phyloP scores from a whole-genome alignment of 2,888 invertebrate species.

The Sinohyriopsis cumingii region DNA sequence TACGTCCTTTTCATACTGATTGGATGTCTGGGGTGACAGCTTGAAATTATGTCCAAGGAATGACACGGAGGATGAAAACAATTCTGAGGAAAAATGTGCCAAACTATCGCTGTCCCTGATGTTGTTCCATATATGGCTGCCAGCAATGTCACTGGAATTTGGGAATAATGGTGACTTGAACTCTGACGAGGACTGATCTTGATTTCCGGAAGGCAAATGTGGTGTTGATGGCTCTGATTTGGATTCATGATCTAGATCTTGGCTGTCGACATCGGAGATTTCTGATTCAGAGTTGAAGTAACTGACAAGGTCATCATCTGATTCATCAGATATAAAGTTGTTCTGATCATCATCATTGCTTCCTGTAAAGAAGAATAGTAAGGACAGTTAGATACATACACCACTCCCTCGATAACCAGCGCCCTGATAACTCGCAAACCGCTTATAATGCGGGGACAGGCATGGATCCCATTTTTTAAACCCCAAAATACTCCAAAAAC shows the following conservation, averaged over 20 bases:
- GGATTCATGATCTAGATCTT: conserved; percentile 61
- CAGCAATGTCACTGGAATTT: conserved; percentile 15
- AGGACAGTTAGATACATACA: too few relatives aligned
- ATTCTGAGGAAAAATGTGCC: conserved; percentile 59
- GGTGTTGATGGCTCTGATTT: conserved; percentile 3
- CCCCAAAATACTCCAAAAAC: too few relatives aligned
- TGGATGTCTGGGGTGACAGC: conserved; percentile 32
- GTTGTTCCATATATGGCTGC: conserved; percentile 44
- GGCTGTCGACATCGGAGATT: conserved; percentile 65
- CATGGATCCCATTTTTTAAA: too few relatives aligned
- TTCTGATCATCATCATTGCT: conserved; percentile 43
- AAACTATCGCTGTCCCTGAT: conserved; percentile 46
- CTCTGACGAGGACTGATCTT: conserved; percentile 7
- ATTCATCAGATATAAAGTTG: conserved; percentile 58
- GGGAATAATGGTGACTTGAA: conserved; percentile 22
- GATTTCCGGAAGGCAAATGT: too few relatives aligned
- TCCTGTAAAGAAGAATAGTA: conserved; percentile 30
- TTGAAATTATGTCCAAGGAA: conserved; percentile 57
- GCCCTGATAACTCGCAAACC: too few relatives aligned
- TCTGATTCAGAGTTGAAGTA: conserved; percentile 66
- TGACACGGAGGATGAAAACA: conserved; percentile 61
- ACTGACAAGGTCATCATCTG: conserved; percentile 63
- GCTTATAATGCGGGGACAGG: too few relatives aligned
- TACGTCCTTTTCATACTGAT: conserved; percentile 31
- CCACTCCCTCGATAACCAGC: too few relatives aligned